These are phyloP conservation scores for Dreissena polymorpha DNA, from an alignment of 1,140 invertebrate genomes.

Conservation along the genomic window DNA sequence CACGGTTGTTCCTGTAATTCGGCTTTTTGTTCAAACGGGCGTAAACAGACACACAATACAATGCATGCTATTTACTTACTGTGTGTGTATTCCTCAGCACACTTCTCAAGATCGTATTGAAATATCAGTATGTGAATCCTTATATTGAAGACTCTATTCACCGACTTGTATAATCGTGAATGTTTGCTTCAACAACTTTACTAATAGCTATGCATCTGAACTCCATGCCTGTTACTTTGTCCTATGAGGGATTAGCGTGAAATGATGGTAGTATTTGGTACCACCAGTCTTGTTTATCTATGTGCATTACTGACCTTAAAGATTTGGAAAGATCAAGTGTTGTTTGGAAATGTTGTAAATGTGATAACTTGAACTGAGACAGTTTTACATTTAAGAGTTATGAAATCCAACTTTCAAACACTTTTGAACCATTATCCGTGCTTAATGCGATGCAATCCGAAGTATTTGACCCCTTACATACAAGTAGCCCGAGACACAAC, in stretches of 20 bases:
- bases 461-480: not conserved
- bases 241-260: conserved; percentile 24
- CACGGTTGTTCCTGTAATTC: no score
- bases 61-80: no score
- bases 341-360: conserved; percentile 43
- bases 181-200: no score
- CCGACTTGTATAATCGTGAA: no score
- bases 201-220: no score
- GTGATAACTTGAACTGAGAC: conserved; percentile 31
- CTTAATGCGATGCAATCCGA: conserved; percentile 12
- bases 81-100: no score
- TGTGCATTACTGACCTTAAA: conserved; percentile 9
- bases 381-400: conserved; percentile 33
- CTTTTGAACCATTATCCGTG: not conserved
- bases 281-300: conserved; percentile 15
- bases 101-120: no score
- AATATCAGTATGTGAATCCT: no score
- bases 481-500: not conserved
- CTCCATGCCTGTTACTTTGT: conserved; percentile 40
- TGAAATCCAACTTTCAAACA: conserved; percentile 6
- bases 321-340: conserved; percentile 28
- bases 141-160: no score
- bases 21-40: no score
- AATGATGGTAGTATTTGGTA: conserved; percentile 35
- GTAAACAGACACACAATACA: no score